Conservation (phyloP, 2,888 invertebrate species). For the Lasioglossum morio region DNA sequence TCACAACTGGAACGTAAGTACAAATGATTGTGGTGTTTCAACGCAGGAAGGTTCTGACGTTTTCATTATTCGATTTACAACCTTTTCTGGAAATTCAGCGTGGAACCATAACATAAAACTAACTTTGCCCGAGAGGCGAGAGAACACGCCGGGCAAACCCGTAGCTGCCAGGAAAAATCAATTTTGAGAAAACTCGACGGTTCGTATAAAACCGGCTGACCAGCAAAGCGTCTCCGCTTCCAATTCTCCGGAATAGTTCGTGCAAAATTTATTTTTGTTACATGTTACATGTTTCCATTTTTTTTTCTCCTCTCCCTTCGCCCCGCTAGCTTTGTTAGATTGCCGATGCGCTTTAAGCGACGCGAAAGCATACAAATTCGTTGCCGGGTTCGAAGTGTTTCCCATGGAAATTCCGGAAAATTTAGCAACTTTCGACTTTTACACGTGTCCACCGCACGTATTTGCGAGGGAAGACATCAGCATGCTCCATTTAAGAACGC, state of each 20-base stretch:
- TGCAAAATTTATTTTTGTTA: constrained; percentile 63
- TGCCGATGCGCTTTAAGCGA: background rate
- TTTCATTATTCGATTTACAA: constrained; percentile 76
- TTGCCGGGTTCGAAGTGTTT: background rate
- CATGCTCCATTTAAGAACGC: constrained; percentile 40
- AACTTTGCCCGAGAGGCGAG: constrained; percentile 54
- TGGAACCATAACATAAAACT: constrained; percentile 70
- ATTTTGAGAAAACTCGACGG: constrained; percentile 71
- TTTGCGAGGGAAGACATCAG: constrained; percentile 50
- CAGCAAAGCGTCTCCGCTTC: constrained; percentile 52
- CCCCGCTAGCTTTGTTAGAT: constrained; percentile 43
- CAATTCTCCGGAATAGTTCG: constrained; percentile 50
- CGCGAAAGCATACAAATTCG: constrained; percentile 33
- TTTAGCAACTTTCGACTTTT: constrained; percentile 12
- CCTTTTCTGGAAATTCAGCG: constrained; percentile 70
- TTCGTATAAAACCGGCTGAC: constrained; percentile 68
- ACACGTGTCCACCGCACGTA: constrained; percentile 19
- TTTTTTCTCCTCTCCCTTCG: background rate
- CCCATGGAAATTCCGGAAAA: background rate
- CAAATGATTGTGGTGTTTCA: constrained; percentile 65
- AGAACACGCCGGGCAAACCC: constrained; percentile 50
- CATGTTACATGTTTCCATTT: constrained; percentile 33
- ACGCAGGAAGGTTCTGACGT: constrained; percentile 70
- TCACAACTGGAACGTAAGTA: constrained; percentile 62
- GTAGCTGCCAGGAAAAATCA: constrained; percentile 70